Evolutionary conservation across 2,797 vertebrate genomes (phyloP).

Genomic region (Melanotaenia nigrans): DNA sequence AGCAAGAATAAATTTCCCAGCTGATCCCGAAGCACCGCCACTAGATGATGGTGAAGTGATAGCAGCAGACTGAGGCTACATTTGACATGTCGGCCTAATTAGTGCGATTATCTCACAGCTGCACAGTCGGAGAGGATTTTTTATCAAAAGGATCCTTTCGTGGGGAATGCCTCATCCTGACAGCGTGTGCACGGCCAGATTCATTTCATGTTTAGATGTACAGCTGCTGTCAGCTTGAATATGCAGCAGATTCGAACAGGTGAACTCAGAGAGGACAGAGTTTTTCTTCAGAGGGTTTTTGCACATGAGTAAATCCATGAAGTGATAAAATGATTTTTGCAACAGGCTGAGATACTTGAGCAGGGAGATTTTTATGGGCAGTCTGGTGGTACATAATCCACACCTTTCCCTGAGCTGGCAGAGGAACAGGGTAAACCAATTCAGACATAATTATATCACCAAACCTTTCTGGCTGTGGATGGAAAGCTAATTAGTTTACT

Average conservation of each 20-base stretch:
- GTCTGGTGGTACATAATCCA: slow-evolving; percentile 34
- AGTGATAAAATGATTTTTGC: slow-evolving; percentile 30
- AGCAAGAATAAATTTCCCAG: slow-evolving; percentile 12
- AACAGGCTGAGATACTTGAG: slow-evolving; percentile 5
- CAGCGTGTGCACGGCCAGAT: slow-evolving; percentile 86
- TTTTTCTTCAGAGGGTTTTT: slow-evolving; percentile 23
- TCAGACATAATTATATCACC: slow-evolving; percentile 30
- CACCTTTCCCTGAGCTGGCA: slow-evolving; percentile 27
- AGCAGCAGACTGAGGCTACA: slow-evolving; percentile 37
- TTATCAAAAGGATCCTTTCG: slow-evolving; percentile 92
- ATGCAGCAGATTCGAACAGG: slow-evolving; percentile 34
- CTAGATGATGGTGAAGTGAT: slow-evolving; percentile 33
- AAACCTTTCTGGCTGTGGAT: slow-evolving; percentile 35
- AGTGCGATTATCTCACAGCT: slow-evolving; percentile 93
- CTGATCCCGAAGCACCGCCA: slow-evolving; percentile 1
- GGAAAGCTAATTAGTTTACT: slow-evolving; percentile 25
- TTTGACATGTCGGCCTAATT: slow-evolving; percentile 90
- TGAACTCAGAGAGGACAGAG: slow-evolving; percentile 31
- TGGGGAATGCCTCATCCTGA: slow-evolving; percentile 86
- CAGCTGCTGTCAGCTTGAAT: slow-evolving; percentile 41
- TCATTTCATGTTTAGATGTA: slow-evolving; percentile 54
- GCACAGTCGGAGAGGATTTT: slow-evolving; percentile 88
- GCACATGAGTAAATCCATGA: slow-evolving; percentile 7
- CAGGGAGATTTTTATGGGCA: slow-evolving; percentile 20
- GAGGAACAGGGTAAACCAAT: slow-evolving; percentile 25